Conservation (phyloP, 2,113 vertebrate species). For the Todiramphus chloris region DNA sequence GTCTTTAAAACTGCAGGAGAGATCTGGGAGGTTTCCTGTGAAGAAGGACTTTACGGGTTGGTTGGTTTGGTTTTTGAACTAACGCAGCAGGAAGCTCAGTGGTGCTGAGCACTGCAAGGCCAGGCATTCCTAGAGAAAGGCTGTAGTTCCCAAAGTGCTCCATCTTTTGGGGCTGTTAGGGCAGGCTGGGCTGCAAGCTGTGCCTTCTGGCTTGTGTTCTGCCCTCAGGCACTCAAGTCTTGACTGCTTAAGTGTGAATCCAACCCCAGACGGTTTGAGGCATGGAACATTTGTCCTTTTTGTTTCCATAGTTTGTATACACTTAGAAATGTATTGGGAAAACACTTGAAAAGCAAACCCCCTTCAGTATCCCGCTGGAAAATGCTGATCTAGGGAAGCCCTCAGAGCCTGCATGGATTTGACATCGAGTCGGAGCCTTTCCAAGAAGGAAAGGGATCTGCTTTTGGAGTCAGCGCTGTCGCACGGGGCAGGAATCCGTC, state of each 20-base stretch:
- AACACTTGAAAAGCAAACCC: neutral
- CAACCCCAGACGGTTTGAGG: neutral
- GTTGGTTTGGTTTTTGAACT: neutral
- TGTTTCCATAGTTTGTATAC: neutral
- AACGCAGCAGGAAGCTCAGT: neutral
- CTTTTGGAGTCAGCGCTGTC: neutral
- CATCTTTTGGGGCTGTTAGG: neutral
- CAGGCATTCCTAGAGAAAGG: neutral
- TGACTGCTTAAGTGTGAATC: neutral
- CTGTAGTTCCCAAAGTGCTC: neutral
- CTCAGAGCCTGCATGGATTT: neutral
- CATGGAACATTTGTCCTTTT: neutral
- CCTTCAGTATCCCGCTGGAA: neutral
- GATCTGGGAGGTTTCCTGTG: neutral
- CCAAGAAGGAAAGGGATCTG: neutral
- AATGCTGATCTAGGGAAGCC: neutral
- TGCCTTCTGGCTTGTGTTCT: neutral
- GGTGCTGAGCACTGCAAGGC: neutral
- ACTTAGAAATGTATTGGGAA: neutral
- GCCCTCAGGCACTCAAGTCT: neutral
- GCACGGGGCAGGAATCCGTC: neutral
- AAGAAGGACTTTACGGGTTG: neutral
- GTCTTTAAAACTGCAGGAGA: neutral
- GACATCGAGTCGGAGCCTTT: neutral
- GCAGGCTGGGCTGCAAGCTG: neutral